Evolutionary conservation across 2,797 vertebrate species (phyloP).

Genomic region (Anabas testudineus): DNA sequence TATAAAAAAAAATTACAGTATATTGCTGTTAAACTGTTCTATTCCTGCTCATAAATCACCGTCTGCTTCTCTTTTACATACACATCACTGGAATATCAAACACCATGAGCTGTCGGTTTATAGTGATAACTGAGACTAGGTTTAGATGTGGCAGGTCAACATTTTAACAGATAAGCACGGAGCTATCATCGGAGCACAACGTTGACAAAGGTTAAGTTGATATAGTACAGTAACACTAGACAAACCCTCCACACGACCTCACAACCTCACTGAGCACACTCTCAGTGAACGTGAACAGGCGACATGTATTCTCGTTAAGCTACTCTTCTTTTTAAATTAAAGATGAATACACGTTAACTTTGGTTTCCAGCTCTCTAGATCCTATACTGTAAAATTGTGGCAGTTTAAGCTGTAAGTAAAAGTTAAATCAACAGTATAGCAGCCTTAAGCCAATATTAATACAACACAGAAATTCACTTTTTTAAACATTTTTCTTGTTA

Average conservation of each 20-base stretch:
- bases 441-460: slow-evolving; percentile 79
- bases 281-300: slow-evolving; percentile 43
- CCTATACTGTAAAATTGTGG: slow-evolving; percentile 80
- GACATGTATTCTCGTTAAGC: slow-evolving; percentile 48
- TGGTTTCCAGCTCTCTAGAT: slow-evolving; percentile 83
- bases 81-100: slow-evolving; percentile 42
- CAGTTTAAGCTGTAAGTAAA: slow-evolving; percentile 81
- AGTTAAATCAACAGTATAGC: slow-evolving; percentile 75
- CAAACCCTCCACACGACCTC: slow-evolving; percentile 48
- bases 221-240: slow-evolving; percentile 70
- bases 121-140: slow-evolving; percentile 46
- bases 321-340: slow-evolving; percentile 59
- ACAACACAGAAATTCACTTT: slow-evolving; percentile 72
- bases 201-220: slow-evolving; percentile 61
- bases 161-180: slow-evolving; percentile 64
- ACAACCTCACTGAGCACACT: slow-evolving; percentile 42
- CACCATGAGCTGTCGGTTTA: slow-evolving; percentile 43
- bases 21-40: slow-evolving; percentile 78
- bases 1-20: slow-evolving; percentile 77
- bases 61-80: slow-evolving; percentile 37
- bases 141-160: slow-evolving; percentile 58
- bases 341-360: slow-evolving; percentile 78
- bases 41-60: slow-evolving; percentile 54
- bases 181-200: slow-evolving; percentile 62
- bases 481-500: slow-evolving; percentile 66